A percentile compares a stretch with the other conserved stretches of the same genome.
Evolutionary conservation across 1,140 invertebrate genomes (phyloP).

Genomic region (Hormaphis cornu): DNA sequence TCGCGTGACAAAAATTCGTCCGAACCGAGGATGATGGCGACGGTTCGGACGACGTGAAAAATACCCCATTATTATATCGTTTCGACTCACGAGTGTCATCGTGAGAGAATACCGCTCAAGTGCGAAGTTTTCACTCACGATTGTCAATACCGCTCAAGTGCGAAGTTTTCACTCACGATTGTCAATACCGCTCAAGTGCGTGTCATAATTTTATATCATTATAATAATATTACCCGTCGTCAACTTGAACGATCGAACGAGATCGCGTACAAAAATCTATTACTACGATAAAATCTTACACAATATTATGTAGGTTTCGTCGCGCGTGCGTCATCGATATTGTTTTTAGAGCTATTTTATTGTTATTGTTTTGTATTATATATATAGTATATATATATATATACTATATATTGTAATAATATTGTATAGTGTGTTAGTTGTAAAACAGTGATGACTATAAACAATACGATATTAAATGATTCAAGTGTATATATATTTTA

Average conservation of each 20-base stretch:
- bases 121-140: not conserved
- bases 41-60: not conserved
- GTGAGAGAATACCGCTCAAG: not conserved
- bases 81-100: constrained; percentile 11
- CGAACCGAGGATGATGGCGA: not conserved
- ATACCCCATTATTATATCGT: not conserved
- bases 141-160: constrained; percentile 12
- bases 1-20: not conserved
- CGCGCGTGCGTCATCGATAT: not conserved
- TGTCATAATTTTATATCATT: not conserved
- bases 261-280: not conserved
- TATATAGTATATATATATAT: too few relatives aligned
- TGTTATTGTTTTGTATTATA: too few relatives aligned
- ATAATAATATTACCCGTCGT: not conserved
- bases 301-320: too few relatives aligned
- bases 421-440: too few relatives aligned
- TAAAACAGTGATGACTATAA: too few relatives aligned
- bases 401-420: too few relatives aligned
- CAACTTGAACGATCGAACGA: not conserved
- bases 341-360: too few relatives aligned
- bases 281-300: not conserved
- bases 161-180: too few relatives aligned
- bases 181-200: not conserved
- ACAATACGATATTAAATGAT: too few relatives aligned
- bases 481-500: too few relatives aligned